phyloP scores from a whole-genome alignment of 1,140 invertebrate species.

The Helicoverpa armigera region DNA sequence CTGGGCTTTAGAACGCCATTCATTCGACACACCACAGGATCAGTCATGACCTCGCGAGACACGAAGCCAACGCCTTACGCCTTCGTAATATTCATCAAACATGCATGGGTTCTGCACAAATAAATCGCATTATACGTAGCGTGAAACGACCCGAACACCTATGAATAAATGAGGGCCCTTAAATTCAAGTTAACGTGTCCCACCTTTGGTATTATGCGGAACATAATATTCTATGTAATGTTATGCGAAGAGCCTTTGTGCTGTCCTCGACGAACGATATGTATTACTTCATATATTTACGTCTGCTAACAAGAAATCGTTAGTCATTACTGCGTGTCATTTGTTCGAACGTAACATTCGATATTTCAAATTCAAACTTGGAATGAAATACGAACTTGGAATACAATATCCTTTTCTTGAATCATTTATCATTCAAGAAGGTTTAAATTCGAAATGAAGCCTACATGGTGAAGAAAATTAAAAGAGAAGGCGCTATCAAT shows the following conservation, averaged over 20 bases:
- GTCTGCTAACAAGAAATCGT: background rate
- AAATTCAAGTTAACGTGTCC: slow-evolving; percentile 54
- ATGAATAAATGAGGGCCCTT: slow-evolving; percentile 67
- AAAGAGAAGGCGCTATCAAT: no score
- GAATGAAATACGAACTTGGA: no score
- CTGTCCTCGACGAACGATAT: background rate
- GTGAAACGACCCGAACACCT: slow-evolving; percentile 54
- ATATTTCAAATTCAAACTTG: background rate
- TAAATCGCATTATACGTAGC: slow-evolving; percentile 67
- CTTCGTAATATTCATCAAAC: slow-evolving; percentile 63
- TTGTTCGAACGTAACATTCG: background rate
- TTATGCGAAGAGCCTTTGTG: slow-evolving; percentile 36
- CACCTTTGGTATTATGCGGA: slow-evolving; percentile 24
- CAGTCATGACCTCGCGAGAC: slow-evolving; percentile 1
- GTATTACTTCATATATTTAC: slow-evolving; percentile 7
- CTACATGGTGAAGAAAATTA: no score
- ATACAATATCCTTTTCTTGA: no score
- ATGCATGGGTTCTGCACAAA: slow-evolving; percentile 63
- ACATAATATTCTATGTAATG: slow-evolving; percentile 19
- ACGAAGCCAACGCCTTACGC: slow-evolving; percentile 10
- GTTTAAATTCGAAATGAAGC: no score
- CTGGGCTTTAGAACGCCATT: background rate
- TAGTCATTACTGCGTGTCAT: background rate
- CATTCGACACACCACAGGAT: background rate
- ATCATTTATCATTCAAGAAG: no score